Evolutionary conservation across 1,140 invertebrate genomes (phyloP).

Genomic region (Drosophila melanica): DNA sequence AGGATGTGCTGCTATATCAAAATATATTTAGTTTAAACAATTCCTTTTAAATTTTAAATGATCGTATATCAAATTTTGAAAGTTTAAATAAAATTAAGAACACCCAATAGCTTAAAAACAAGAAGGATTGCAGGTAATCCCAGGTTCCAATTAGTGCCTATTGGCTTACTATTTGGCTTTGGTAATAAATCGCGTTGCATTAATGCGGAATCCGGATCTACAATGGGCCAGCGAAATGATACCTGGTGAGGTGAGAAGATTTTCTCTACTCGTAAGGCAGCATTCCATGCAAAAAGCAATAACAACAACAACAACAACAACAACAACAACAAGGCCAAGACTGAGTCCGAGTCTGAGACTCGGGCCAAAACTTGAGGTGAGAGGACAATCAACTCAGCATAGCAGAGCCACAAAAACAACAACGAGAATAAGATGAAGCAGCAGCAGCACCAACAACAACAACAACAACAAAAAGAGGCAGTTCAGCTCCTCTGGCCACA

Average conservation of each 20-base stretch:
- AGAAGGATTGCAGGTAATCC: neutral
- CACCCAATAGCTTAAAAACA: neutral
- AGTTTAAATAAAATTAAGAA: no score
- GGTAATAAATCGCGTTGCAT: conserved; percentile 21
- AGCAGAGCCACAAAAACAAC: conserved; percentile 36
- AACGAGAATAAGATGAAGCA: conserved; percentile 24
- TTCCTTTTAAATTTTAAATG: no score
- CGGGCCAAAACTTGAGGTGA: conserved; percentile 74
- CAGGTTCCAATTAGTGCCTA: conserved; percentile 9
- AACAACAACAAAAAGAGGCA: conserved; percentile 20
- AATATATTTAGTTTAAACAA: no score
- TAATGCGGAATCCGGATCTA: conserved; percentile 34
- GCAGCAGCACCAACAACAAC: conserved; percentile 13
- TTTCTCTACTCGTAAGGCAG: conserved; percentile 75
- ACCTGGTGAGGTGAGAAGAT: conserved; percentile 68
- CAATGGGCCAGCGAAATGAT: conserved; percentile 37
- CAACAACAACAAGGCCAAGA: conserved; percentile 18
- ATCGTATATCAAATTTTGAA: no score
- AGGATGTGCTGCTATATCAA: no score
- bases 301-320: conserved; percentile 14
- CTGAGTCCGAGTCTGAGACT: conserved; percentile 21
- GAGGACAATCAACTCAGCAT: conserved; percentile 77
- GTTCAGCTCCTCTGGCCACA: conserved; percentile 39
- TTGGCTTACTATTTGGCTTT: conserved; percentile 17
- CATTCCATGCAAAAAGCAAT: conserved; percentile 62